Percentiles rank a stretch among this genome's conserved stretches.
These are phyloP conservation scores for Lepus europaeus DNA, from an alignment of 2,113 vertebrate species.

Conservation along the genomic window DNA sequence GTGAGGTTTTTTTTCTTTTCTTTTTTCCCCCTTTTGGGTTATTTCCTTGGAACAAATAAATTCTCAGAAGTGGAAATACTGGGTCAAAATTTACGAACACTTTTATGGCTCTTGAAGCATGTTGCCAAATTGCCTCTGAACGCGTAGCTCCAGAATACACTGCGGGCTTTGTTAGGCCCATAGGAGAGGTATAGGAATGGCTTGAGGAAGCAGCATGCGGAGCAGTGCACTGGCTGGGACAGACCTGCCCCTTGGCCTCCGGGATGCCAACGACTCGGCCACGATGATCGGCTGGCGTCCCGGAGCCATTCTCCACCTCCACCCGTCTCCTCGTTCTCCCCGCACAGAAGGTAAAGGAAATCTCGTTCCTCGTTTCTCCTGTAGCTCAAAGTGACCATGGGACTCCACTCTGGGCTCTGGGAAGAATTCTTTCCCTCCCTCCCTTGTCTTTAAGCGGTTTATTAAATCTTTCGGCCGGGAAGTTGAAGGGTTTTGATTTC, in stretches of 20 bases:
- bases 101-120: conserved; percentile 73
- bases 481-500: conserved; percentile 24
- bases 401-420: background rate
- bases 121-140: conserved; percentile 77
- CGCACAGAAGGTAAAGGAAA: background rate
- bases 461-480: conserved; percentile 3
- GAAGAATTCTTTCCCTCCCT: background rate
- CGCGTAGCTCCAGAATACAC: conserved; percentile 68
- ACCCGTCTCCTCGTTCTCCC: background rate
- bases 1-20: background rate
- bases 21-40: background rate
- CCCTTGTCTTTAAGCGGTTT: background rate
- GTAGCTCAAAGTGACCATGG: conserved; percentile 18
- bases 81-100: conserved; percentile 77
- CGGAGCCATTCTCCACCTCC: background rate
- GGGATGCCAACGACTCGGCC: background rate
- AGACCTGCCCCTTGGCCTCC: background rate
- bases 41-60: conserved; percentile 76
- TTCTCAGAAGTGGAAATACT: conserved; percentile 78
- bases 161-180: conserved; percentile 75
- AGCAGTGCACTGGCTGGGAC: background rate
- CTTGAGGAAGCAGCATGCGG: conserved; percentile 16
- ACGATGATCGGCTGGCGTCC: background rate
- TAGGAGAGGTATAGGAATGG: conserved; percentile 36
- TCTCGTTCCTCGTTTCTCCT: background rate